Evolutionary conservation across 2,888 invertebrate species (phyloP), one percentile per base, ranked within the genome.

Genomic region (Phortica okadai): DNA sequence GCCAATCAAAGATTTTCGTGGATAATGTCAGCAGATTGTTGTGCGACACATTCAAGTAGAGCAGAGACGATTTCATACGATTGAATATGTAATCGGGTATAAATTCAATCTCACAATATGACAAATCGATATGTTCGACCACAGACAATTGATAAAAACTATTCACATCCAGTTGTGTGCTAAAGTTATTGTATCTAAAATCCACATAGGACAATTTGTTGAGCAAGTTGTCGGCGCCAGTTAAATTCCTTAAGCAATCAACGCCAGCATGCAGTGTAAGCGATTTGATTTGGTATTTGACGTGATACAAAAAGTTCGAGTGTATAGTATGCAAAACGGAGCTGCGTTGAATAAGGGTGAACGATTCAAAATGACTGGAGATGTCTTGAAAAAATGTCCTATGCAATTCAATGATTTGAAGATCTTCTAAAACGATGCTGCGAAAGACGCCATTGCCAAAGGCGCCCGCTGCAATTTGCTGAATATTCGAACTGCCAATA

Each of bases 121-220:
- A 81, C 45, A 90, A 74, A 70, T 86, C 77, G 5, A 90, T 56
- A 7, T 62, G 66, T 74, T 89, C 84, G 1, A 90, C 84, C 83
- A 87, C 82, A 0, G 88, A 84, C 10, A 90, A 67, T 45, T 84
- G 84, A 0, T 10, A 74, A 45, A 90, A 90, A 0, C 80, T 77
- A 3, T 79, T 76, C 8, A 75, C 11, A 0, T 16, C 59, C 2
- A 90, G 74, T 7, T 76, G 45, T 7, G 73, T 16, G 0, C 66
- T 75, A 14, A 90, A 88, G 72, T 88, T 79, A 33, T 90, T 90
- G 42, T 82, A 72, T 33, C 89, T 89, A 7, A 90, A 84, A 54
- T 90, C 88, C 0, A 83, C 82, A 44, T 80, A 64, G 4, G 66
- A 44, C 14, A 90, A 78, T 45, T 79, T 82, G 3, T 84, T 89